Evolutionary conservation across 2,888 invertebrate genomes (phyloP).

Genomic region (Blera fallax): DNA sequence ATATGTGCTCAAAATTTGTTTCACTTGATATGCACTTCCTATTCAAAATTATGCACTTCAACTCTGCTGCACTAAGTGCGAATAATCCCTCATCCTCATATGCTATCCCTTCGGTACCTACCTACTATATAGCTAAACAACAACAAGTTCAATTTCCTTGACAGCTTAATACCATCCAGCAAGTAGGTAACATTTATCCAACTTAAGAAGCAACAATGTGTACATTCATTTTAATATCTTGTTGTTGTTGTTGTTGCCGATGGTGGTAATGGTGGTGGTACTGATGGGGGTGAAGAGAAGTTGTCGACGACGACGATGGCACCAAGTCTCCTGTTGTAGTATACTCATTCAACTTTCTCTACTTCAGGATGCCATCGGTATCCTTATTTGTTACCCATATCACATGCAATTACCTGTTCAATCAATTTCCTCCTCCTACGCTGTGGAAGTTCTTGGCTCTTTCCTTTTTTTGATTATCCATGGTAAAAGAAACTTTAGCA

Average conservation of each 20-base stretch:
- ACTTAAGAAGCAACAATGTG: constrained; percentile 70
- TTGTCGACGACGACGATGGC: not conserved
- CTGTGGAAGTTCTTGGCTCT: constrained; percentile 30
- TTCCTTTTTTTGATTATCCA: constrained; percentile 41
- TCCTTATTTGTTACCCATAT: constrained; percentile 73
- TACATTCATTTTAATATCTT: constrained; percentile 67
- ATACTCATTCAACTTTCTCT: constrained; percentile 63
- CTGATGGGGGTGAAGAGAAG: not conserved
- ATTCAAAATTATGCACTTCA: constrained; percentile 37
- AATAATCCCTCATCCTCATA: constrained; percentile 15
- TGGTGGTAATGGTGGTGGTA: not conserved
- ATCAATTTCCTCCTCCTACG: constrained; percentile 65
- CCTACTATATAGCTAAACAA: constrained; percentile 35
- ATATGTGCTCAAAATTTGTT: constrained; percentile 8
- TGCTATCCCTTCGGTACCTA: not conserved
- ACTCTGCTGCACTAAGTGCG: constrained; percentile 15
- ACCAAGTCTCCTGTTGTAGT: constrained; percentile 17
- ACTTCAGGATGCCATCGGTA: constrained; percentile 71
- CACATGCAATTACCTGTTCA: constrained; percentile 73
- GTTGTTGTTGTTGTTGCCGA: constrained; percentile 6
- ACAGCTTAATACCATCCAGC: constrained; percentile 65
- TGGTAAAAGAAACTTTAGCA: constrained; percentile 43
- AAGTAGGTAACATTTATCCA: constrained; percentile 65
- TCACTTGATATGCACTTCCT: constrained; percentile 13
- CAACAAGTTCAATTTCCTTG: constrained; percentile 67